Evolutionary conservation across 2,888 invertebrate species (phyloP).

Genomic region (Leucophora obtusa): DNA sequence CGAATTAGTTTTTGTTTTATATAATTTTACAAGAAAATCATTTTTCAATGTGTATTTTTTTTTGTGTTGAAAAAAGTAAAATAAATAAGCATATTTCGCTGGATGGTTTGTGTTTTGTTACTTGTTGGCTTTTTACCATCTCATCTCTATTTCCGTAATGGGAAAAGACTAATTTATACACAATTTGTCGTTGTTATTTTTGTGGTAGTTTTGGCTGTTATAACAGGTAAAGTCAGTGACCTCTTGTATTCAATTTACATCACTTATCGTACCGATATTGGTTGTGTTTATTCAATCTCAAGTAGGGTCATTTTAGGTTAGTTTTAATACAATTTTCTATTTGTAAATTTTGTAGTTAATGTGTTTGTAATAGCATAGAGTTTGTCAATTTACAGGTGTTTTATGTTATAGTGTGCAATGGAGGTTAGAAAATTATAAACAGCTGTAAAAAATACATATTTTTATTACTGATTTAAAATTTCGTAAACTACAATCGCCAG

Average conservation of each 20-base stretch:
- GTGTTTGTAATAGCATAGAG: background rate
- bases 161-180: slow-evolving; percentile 32
- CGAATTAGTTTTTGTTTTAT: slow-evolving; percentile 2
- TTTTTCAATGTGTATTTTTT: slow-evolving; percentile 31
- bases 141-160: slow-evolving; percentile 43
- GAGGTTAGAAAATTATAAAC: background rate
- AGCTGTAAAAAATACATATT: no score
- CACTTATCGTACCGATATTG: background rate
- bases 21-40: slow-evolving; percentile 34
- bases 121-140: slow-evolving; percentile 13
- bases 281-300: background rate
- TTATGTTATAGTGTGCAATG: background rate
- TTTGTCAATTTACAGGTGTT: background rate
- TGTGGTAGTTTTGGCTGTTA: background rate
- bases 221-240: slow-evolving; percentile 4
- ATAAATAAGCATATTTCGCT: slow-evolving; percentile 14
- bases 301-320: slow-evolving; percentile 2
- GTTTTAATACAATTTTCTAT: background rate
- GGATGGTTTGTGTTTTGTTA: background rate
- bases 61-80: background rate
- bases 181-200: background rate
- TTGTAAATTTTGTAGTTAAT: background rate
- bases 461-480: no score
- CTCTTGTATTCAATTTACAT: background rate
- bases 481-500: no score